Base-by-base conservation (phyloP, 1,140 invertebrate genomes). In the Chrysomallon squamiferum region DNA sequence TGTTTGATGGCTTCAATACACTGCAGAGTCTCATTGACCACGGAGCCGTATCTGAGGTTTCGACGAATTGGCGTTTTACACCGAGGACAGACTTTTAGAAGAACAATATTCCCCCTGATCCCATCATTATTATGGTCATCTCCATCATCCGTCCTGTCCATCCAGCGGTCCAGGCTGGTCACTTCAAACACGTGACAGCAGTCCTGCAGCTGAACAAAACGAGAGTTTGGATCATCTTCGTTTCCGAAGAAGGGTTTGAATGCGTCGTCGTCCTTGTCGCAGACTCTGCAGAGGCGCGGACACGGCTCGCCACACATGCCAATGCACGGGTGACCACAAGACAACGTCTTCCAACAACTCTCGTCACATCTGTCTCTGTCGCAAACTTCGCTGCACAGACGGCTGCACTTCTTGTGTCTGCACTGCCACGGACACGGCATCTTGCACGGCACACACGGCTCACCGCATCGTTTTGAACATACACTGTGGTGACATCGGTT, bases 221-320 rank as follows among this genome's bases (percentile, higher is more conserved):
- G 27, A 38, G 57, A 50, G 15, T 81, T 80, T n/a, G 60, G 20
- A 25, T 59, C 59, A 25, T 56, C 38, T 29, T 68, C 60, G 38
- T 84, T 60, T 50, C 59, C n/a, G 2, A 59, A 29, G 18, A 38
- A 59, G 20, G 41, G 33, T 35, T 27, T 18, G 22, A 15, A 20
- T 18, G 25, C 25, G 11, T 59, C n/a, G 15, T 60, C 47, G 15
- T 70, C 62, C 22, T 56, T 54, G 30, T 76, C 35, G 58, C 77
- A 78, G 9, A 63, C 25, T n/a, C 27, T 7, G 49, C 77, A 78
- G 33, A 75, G 25, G 0, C 15, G 50, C 73, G 82, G 88, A 83
- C 92, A 92, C 85, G 88, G 78, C 88, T 93, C 91, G 35, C 86
- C 84, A 80, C 91, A 92, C 25, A 85, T 29, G 6, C 69, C 87